A percentile compares a stretch with the other conserved stretches of the same genome.
phyloP scores from a whole-genome alignment of 2,888 invertebrate genomes.

The Anaspis maculata region DNA sequence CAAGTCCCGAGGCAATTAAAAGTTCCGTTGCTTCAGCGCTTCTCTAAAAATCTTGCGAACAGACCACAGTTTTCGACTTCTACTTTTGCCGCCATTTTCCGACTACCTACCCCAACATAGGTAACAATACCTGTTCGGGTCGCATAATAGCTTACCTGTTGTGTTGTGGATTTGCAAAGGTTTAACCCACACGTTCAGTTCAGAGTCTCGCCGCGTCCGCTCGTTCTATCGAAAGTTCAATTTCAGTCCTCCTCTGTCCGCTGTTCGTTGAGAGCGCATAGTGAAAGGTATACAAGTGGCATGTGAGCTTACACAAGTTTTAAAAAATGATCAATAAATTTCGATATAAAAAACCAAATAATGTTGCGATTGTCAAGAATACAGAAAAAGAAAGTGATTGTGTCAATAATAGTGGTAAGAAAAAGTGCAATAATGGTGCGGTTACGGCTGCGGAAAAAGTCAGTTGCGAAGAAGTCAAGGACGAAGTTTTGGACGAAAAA shows the following conservation, averaged over 20 bases:
- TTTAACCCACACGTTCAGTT: slow-evolving; percentile 16
- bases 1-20: too few relatives aligned
- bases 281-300: slow-evolving; percentile 24
- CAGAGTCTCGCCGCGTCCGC: not conserved
- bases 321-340: slow-evolving; percentile 38
- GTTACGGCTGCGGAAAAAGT: slow-evolving; percentile 3
- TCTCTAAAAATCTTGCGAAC: too few relatives aligned
- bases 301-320: slow-evolving; percentile 2
- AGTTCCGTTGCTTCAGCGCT: too few relatives aligned
- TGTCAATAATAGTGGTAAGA: too few relatives aligned
- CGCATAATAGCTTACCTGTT: too few relatives aligned
- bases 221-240: slow-evolving; percentile 22
- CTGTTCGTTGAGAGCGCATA: slow-evolving; percentile 18
- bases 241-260: slow-evolving; percentile 17
- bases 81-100: too few relatives aligned
- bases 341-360: slow-evolving; percentile 36
- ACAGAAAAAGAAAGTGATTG: slow-evolving; percentile 4
- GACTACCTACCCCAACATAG: too few relatives aligned
- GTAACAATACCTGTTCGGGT: too few relatives aligned
- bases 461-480: slow-evolving; percentile 8
- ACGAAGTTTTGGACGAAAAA: slow-evolving; percentile 16
- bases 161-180: slow-evolving; percentile 23
- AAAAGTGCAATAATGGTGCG: slow-evolving; percentile 9
- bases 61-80: too few relatives aligned
- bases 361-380: slow-evolving; percentile 5